Evolutionary conservation across 2,888 invertebrate genomes (phyloP), one percentile per base, ranked within the genome.

Genomic region (Caradrina clavipalpis): DNA sequence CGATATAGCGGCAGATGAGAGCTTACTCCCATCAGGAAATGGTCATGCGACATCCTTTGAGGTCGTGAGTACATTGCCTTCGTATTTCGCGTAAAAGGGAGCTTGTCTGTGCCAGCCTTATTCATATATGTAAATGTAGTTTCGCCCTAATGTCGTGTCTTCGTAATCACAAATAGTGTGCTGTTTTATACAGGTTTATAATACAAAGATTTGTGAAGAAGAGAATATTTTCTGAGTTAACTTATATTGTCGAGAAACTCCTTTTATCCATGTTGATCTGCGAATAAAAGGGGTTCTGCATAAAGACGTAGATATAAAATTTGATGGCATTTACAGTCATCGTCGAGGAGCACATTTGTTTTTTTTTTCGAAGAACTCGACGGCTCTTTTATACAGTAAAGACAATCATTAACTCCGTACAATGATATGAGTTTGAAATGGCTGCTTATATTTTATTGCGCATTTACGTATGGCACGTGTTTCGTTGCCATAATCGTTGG

Each of bases 81-180:
- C 63, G 57, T 83, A 69, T 63, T 67, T 69, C 56, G 51, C 69
- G 66, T 82, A 73, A 82, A 81, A 78, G 76, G 73, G 66, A 73
- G 55, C 72, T 69, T 72, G 67, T 73, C 70, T 63, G 50, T 39
- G 68, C 72, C 57, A 70, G 74, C 73, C 66, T 79, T 83, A 85
- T 86, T 85, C 84, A 84, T 86, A 60, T 85, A 86, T 86, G 86
- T 76, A 83, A 85, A 86, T 85, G 77, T 74, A 73, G 45, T 71
- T 60, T 66, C 73, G 73, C 53, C 76, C 79, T 86, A 81, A 82
- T 79, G 79, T 74, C 73, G 75, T 74, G 77, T 78, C 78, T 78
- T 78, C 72, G 78, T 78, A 85, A 85, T 85, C 84, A 82, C 76
- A 59, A 73, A 73, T 70, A 79, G 79, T 76, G 63, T 62, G 58